Percentiles rank a stretch among this genome's conserved stretches.
These are phyloP conservation scores for fruit fly (Drosophila melanogaster) DNA, from an alignment of 1,140 invertebrate genomes.

Conservation along the genomic window Release_6_plus_ISO1_MT NT_033777.3:28206501-28207000, in stretches of 20 bases:
- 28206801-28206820: constrained; percentile 12
- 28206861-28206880: constrained; percentile 71
- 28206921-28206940: constrained; percentile 78
- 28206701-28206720: constrained; percentile 82
- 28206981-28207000: constrained; percentile 39
- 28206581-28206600: constrained; percentile 71
- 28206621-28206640: neutral
- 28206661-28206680: constrained; percentile 76
- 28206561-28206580: constrained; percentile 73
- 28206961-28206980: constrained; percentile 81
- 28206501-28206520: constrained; percentile 52
- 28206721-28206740: constrained; percentile 82
- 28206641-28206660: constrained; percentile 54
- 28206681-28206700: constrained; percentile 61
- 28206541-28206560: constrained; percentile 76
- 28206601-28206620: constrained; percentile 55
- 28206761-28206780: constrained; percentile 57
- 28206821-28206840: constrained; percentile 28
- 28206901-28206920: constrained; percentile 56
- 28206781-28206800: constrained; percentile 58
- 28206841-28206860: constrained; percentile 64
- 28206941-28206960: constrained; percentile 72
- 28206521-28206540: constrained; percentile 64
- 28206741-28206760: constrained; percentile 67
- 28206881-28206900: constrained; percentile 71